A percentile compares a stretch with the other conserved stretches of the same genome.
These are phyloP conservation scores for Petromus typicus DNA, from an alignment of 2,113 vertebrate species.

Conservation along the genomic window DNA sequence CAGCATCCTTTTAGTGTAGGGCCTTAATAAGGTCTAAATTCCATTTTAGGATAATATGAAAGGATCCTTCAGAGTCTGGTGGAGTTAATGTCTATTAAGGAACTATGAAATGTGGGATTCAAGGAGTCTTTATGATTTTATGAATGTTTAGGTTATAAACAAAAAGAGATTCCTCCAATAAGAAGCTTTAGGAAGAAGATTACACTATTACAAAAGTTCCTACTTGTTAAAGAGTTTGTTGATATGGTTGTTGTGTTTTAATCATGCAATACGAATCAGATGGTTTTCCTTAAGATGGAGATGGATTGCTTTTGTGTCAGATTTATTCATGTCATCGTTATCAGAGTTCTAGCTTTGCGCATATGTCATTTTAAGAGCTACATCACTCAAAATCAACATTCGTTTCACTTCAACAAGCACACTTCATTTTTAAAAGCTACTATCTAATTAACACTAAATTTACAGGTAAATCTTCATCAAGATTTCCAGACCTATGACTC, in stretches of 20 bases:
- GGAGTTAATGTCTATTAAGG: neutral
- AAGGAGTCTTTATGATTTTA: neutral
- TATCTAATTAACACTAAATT: neutral
- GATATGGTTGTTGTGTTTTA: neutral
- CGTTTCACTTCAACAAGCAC: neutral
- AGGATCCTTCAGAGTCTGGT: neutral
- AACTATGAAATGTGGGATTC: neutral
- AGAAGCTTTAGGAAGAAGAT: neutral
- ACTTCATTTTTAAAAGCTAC: neutral
- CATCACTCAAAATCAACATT: neutral
- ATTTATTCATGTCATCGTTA: neutral
- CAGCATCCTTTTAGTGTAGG: neutral
- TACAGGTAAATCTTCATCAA: neutral
- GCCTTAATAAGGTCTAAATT: constrained; percentile 1
- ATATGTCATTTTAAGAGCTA: neutral
- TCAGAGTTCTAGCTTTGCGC: neutral
- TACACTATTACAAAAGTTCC: neutral
- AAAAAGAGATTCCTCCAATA: neutral
- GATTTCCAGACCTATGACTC: neutral
- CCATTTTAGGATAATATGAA: neutral
- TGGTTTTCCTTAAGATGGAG: neutral
- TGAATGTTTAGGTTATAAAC: neutral
- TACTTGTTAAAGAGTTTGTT: neutral
- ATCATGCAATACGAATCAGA: neutral
- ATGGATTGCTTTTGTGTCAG: neutral